Conservation (phyloP, 1,140 invertebrate genomes). For the Homalodisca vitripennis region DNA sequence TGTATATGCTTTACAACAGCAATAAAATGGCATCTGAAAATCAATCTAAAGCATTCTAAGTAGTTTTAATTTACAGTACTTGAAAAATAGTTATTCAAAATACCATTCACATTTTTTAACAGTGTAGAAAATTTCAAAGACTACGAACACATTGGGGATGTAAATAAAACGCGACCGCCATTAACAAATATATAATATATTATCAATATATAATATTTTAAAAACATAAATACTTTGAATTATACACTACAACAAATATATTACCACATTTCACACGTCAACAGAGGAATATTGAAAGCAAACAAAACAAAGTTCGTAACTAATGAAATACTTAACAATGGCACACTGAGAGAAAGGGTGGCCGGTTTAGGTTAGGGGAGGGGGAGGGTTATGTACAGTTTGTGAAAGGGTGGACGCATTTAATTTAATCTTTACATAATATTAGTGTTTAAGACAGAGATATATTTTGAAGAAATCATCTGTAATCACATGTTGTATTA, state of each 20-base stretch:
- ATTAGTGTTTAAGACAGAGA: too few species aligned
- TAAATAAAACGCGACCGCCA: constrained; percentile 7
- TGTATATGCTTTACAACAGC: too few species aligned
- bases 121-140: too few species aligned
- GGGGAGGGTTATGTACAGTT: neutral
- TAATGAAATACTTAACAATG: neutral
- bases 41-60: too few species aligned
- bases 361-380: neutral
- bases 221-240: constrained; percentile 17
- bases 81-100: too few species aligned
- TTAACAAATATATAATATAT: constrained; percentile 27
- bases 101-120: too few species aligned
- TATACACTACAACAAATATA: constrained; percentile 16
- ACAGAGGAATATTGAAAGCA: neutral
- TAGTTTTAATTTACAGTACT: too few species aligned
- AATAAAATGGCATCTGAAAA: too few species aligned
- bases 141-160: too few species aligned
- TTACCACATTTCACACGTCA: neutral
- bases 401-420: neutral
- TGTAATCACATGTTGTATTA: too few species aligned
- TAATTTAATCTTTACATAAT: neutral
- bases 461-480: too few species aligned
- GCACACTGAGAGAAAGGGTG: neutral
- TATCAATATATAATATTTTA: constrained; percentile 24
- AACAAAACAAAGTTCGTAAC: neutral